Evolutionary conservation across 2,113 vertebrate genomes (phyloP).

Genomic region (Chaetodon trifascialis): DNA sequence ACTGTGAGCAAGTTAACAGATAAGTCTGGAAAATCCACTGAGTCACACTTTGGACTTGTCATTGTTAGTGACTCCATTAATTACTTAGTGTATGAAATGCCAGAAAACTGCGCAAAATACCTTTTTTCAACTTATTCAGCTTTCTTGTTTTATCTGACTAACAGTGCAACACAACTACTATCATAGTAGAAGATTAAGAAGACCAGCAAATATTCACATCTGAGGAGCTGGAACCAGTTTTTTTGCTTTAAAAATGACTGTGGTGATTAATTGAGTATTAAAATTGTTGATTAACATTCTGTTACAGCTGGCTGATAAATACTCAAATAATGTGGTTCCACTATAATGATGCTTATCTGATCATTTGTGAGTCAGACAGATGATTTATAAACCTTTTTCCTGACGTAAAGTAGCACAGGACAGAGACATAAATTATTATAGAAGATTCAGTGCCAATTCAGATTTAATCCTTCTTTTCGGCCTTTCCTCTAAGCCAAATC

Average conservation of each 20-base stretch:
- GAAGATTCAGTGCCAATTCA: too few relatives aligned
- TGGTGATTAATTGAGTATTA: not conserved
- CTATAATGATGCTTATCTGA: accelerated
- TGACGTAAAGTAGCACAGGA: not conserved
- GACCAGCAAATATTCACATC: not conserved
- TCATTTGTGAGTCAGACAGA: not conserved
- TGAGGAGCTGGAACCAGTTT: not conserved
- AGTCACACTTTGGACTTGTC: not conserved
- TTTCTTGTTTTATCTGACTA: not conserved
- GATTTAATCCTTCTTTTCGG: not conserved
- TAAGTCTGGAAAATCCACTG: not conserved
- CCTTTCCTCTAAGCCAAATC: not conserved
- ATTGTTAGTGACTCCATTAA: not conserved
- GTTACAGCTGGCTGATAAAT: not conserved
- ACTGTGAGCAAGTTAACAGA: not conserved
- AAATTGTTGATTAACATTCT: not conserved
- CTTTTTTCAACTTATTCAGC: not conserved
- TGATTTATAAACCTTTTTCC: not conserved
- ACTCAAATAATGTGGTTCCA: not conserved
- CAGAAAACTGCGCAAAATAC: not conserved
- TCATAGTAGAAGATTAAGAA: not conserved
- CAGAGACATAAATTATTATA: not conserved
- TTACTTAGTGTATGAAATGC: not conserved
- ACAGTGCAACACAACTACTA: not conserved
- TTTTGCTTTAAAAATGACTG: not conserved